Percentiles rank a stretch among this genome's conserved stretches.
These are phyloP conservation scores for Antheraea assamensis DNA, from an alignment of 2,888 invertebrate species.

Conservation along the genomic window DNA sequence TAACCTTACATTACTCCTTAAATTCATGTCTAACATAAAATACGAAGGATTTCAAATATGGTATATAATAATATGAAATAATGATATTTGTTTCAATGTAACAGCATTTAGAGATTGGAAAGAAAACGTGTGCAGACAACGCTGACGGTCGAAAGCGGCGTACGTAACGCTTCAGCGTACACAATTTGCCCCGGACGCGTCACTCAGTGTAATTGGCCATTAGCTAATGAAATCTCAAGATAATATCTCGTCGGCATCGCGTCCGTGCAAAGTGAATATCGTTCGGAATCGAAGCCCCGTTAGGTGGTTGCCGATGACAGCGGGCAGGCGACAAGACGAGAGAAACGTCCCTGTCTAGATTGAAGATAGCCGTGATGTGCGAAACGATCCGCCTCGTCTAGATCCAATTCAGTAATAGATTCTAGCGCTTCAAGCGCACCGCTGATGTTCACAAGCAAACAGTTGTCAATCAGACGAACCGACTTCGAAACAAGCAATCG, in stretches of 20 bases:
- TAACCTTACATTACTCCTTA: too few relatives aligned
- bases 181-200: constrained; percentile 75
- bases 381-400: constrained; percentile 29
- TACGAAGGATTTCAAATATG: too few relatives aligned
- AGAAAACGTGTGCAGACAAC: constrained; percentile 8
- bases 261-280: constrained; percentile 54
- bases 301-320: constrained; percentile 56
- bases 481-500: constrained; percentile 1
- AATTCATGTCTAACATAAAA: too few relatives aligned
- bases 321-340: constrained; percentile 44
- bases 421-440: constrained; percentile 20
- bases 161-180: constrained; percentile 37
- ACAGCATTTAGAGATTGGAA: neutral
- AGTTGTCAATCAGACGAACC: constrained; percentile 21
- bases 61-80: too few relatives aligned
- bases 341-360: constrained; percentile 31
- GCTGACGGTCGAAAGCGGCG: constrained; percentile 33
- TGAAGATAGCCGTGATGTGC: constrained; percentile 35
- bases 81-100: neutral
- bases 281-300: constrained; percentile 43
- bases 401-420: constrained; percentile 20
- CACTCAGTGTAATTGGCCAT: constrained; percentile 77
- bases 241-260: constrained; percentile 61
- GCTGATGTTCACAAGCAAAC: constrained; percentile 16
- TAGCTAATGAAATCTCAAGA: constrained; percentile 61